phyloP scores from a whole-genome alignment of 2,113 vertebrate species.

The Herpailurus yagouaroundi region DNA sequence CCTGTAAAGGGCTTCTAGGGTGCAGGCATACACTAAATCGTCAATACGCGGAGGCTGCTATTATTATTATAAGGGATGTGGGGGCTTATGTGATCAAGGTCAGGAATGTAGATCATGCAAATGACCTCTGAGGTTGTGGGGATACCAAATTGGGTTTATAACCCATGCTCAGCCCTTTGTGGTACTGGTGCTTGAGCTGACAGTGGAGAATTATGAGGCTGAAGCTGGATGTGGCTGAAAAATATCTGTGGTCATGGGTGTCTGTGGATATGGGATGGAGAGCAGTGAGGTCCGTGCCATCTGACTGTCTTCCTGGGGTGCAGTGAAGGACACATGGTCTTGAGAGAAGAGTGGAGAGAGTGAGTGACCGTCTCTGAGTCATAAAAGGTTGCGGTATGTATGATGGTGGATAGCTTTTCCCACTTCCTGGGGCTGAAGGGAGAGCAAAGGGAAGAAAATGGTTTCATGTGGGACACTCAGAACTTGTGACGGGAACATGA shows the following conservation, averaged over 20 bases:
- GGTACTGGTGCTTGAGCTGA: not conserved
- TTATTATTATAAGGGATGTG: not conserved
- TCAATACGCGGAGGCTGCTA: not conserved
- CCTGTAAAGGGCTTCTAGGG: not conserved
- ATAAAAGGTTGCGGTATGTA: not conserved
- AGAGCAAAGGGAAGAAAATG: not conserved
- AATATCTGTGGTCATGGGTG: not conserved
- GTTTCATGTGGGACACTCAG: not conserved
- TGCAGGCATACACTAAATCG: too few relatives aligned
- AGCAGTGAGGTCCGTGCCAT: not conserved
- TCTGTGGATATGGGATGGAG: not conserved
- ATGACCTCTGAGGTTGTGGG: not conserved
- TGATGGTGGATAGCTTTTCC: not conserved
- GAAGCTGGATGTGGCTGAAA: not conserved
- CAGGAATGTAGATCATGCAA: not conserved
- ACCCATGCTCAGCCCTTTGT: not conserved
- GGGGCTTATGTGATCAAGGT: not conserved
- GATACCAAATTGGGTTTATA: not conserved
- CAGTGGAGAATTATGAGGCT: not conserved
- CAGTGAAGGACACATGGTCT: not conserved
- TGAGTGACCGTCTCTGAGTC: not conserved
- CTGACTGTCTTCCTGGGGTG: not conserved
- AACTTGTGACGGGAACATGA: fast-evolving
- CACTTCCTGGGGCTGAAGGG: not conserved
- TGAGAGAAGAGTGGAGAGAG: not conserved